Base-by-base conservation (phyloP, 2,797 vertebrate genomes). In the Zenarchopterus dispar region DNA sequence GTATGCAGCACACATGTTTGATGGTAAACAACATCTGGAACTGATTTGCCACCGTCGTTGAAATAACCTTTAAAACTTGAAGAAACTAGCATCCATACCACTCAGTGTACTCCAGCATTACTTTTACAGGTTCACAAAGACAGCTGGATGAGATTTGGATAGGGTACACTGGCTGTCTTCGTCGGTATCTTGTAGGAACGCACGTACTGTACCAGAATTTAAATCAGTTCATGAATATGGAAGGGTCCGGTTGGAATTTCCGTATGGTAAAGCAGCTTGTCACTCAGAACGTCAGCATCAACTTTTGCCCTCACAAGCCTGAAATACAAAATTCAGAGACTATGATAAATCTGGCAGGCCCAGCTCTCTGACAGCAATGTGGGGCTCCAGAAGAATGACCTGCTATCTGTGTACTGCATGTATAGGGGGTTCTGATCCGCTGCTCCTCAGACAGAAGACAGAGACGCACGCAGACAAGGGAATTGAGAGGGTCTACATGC, bases 141-240 rank as follows among this genome's bases (percentile, higher is more conserved):
- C 76, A 80, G 72, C 73, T 67, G 52, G 66, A 46, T 66, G 74
- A 79, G 80, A 85, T 86, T 77, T 78, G 81, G 87, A 83, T 75
- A 61, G 77, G 84, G 78, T 82, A 82, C 85, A 80, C 83, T 59
- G 60, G 78, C 79, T 87, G 80, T 86, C 84, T 90, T 87, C 75
- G 77, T 80, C 76, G 23, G 81, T 88, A 88, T 87, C 85, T 85
- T 84, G 85, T 87, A 84, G 86, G 80, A 93, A 86, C 84, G 84
- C 84, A 80, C 84, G 90, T 88, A 90, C 86, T 83, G 86, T 80
- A 84, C 72, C 74, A 76, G 93, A 94, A 94, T 94, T 92, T 93
- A 91, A 94, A 94, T 92, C 86, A 90, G 89, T 55, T 84, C 90
- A 94, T 94, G 93, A 93, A 94, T 94, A 94, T 94, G 93, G 91